Base-by-base conservation (phyloP, 2,113 vertebrate species). In the Phrynosoma platyrhinos region DNA sequence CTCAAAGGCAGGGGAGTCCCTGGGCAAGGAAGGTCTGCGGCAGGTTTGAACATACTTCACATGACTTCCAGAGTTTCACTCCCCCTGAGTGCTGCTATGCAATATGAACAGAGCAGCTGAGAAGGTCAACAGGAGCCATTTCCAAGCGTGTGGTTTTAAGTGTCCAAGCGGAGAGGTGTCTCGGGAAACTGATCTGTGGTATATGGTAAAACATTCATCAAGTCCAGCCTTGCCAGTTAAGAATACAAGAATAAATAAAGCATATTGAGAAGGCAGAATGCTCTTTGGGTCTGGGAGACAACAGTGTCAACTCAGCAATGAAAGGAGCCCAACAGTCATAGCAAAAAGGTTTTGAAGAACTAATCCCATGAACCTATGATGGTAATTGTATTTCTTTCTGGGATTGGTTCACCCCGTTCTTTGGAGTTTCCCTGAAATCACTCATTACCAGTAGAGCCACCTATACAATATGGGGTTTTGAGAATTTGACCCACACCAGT, bases 51-150 rank as follows among this genome's bases (percentile, higher is more conserved):
- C 12, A 9, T n/a, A 52, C 30, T 47, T 47, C 47, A 5, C 47
- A 47, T 47, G 47, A 47, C 47, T 47, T 47, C 62, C 4, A n/a
- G 78, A 58, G 78, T 25, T 14, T 66, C 8, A 7, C n/a, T 30
- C 58, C 36, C 36, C 14, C 13, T 16, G 2, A 16, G 40, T 12
- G 6, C 14, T 9, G 2, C 3, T 6, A n/a, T 23, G 25, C 9
- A 84, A 72, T 68, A 20, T 9, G 53, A 83, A 23, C 12, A 30
- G 40, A 20, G 9, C 92, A 95, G 94, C 86, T 78, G 83, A 42
- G 13, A 82, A 94, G 92, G 89, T 91, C 90, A 47, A 47, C 47
- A 47, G 4, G 47, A 47, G 47, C 79, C 87, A 2, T 4, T 47
- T 69, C 25, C 2, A 10, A 52, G 40, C 27, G 82, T 90, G 90